Base-by-base conservation (phyloP, 2,888 invertebrate genomes). In the Leptopilina myrica region DNA sequence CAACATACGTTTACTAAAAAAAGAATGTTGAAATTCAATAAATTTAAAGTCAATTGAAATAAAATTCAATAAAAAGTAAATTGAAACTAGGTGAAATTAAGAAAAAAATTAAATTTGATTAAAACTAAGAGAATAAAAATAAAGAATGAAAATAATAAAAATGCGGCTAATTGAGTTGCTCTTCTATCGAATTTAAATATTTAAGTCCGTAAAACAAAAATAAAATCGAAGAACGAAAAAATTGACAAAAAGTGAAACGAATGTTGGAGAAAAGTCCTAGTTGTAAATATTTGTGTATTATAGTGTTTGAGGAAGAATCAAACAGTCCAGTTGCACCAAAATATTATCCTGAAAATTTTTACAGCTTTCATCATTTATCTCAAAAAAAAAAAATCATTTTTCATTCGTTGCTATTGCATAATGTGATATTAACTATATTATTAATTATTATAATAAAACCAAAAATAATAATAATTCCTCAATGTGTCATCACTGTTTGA, bases 281-380 rank as follows among this genome's bases (percentile, higher is more conserved):
- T 56, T 73, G 56, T 73, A 56, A 56, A 73, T 73, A 46, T 46
- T 9, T 46, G 7, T 46, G 6, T 46, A 46, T 73, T 56, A 15
- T 73, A 73, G 40, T 62, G 11, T 56, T 40, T 73, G 56, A 15
- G 56, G 53, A 56, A 56, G 33, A 73, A 33, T 73, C 73, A 43
- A 43, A 43, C 6, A 69, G 53, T 33, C 33, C 33, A 69, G 53
- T 26, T 73, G 73, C 73, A 73, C 33, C 33, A 59, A 14, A 33
- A 56, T 43, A 8, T 43, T 8, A 53, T 73, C 73, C 14, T 49
- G 49, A 49, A 49, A 33, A 59, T 40, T 26, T 56, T 40, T 56
- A 11, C 56, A 73, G 73, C 73, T 73, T 20, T 59, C 56, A n/a
- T 59, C 73, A 73, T 73, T 73, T n/a, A 73, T 56, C 11, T 56